Evolutionary conservation across 1,140 invertebrate species (phyloP).

Genomic region (Drosophila sechellia): DNA sequence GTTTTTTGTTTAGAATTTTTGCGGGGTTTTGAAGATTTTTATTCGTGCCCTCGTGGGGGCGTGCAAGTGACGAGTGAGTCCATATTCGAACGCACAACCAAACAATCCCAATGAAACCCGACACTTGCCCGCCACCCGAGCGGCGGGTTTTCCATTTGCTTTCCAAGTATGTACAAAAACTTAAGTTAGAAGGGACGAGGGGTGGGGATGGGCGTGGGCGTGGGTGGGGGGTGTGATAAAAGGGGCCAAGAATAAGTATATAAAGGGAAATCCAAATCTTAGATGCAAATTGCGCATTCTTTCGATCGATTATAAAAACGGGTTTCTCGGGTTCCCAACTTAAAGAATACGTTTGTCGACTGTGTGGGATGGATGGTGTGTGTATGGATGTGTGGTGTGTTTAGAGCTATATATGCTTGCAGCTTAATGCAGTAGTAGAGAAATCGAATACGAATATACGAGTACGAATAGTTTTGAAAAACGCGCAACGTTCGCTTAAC

Average conservation of each 20-base stretch:
- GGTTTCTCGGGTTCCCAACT: slow-evolving; percentile 20
- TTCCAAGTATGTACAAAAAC: slow-evolving; percentile 74
- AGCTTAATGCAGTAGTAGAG: slow-evolving; percentile 77
- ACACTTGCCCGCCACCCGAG: slow-evolving; percentile 42
- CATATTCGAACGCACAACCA: slow-evolving; percentile 55
- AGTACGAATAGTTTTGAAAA: slow-evolving; percentile 70
- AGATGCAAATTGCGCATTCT: slow-evolving; percentile 36
- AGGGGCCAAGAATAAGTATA: slow-evolving; percentile 29
- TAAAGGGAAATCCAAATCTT: slow-evolving; percentile 45
- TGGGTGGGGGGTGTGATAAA: neutral
- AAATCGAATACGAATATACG: slow-evolving; percentile 66
- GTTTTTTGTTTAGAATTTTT: slow-evolving; percentile 62
- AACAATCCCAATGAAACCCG: slow-evolving; percentile 58
- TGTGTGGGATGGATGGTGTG: slow-evolving; percentile 18
- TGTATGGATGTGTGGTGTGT: slow-evolving; percentile 31
- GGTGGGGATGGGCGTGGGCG: neutral
- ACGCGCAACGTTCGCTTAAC: slow-evolving; percentile 74
- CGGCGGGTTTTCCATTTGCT: slow-evolving; percentile 54
- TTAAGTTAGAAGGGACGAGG: slow-evolving; percentile 44
- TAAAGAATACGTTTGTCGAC: slow-evolving; percentile 49
- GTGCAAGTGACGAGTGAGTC: slow-evolving; percentile 34
- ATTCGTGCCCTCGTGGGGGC: slow-evolving; percentile 44
- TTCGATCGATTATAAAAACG: slow-evolving; percentile 14
- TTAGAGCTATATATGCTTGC: slow-evolving; percentile 68
- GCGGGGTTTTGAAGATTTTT: slow-evolving; percentile 61